Base-by-base conservation (phyloP, 2,113 vertebrate genomes). In the Haliaeetus leucogaster region DNA sequence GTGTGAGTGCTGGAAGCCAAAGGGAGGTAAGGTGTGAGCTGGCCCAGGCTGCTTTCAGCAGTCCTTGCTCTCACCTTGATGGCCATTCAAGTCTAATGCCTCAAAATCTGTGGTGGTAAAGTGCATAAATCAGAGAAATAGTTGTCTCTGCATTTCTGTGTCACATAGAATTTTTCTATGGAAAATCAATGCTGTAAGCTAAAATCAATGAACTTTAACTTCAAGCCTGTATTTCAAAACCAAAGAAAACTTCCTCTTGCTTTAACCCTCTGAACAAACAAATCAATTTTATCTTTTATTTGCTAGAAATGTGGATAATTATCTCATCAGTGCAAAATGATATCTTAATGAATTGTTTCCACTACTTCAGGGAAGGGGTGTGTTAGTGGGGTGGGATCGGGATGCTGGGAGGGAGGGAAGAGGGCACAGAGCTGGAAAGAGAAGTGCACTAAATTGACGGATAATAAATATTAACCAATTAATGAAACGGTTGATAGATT, bases 361-460 rank as follows among this genome's bases (percentile, higher is more conserved):
- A 5, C 8, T 8, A 0, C 11, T 47, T 34, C 16, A 5, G 59
- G 3, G 2, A 27, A 63, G 43, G 58, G 32, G 10, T 2, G 14
- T 4, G 34, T 55, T 8, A 8, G 53, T 6, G 2, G 1, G 9
- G 8, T 9, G 36, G 48, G 47, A 22, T 8, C 0, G 1, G 38
- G 34, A 16, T 5, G 34, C 42, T 7, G 47, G 53, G 38, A 38
- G 16, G 29, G 13, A 42, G 58, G 40, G 34, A 22, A 9, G 16
- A 11, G 27, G 19, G 20, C 76, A 27, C 13, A 10, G 72, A n/a
- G 38, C 55, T 22, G 43, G 50, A 4, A 47, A n/a, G 4, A 36
- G 6, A 40, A 71, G 27, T 11, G 27, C 29, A 1, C 34, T 30
- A 10, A 32, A 8, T 18, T 43, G 45, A 17, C 3, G 11, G 29